Evolutionary conservation across 2,888 invertebrate genomes (phyloP), one percentile per base, ranked within the genome.

Genomic region (Panzeria rudis): DNA sequence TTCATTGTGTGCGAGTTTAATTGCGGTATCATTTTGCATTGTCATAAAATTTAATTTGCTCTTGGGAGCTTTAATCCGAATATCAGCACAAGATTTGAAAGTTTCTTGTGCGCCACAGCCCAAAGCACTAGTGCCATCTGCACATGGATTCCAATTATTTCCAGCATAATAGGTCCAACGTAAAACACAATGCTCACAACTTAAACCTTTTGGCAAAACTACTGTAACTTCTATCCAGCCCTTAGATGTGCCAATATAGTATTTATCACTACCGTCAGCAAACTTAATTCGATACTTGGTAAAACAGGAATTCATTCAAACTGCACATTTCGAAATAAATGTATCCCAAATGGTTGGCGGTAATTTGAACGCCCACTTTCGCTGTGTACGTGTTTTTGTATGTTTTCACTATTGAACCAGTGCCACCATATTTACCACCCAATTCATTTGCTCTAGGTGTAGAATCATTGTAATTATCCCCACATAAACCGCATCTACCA

Each of bases 401-500:
- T 87, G 87, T 91, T 87, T 89, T 86, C 0, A 93, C 94, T 61
- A 94, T 93, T 3, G 91, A 89, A 3, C 94, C 94, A n/a, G 88
- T 88, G 78, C 93, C 93, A 79, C 93, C 93, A 87, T 92, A 94
- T 47, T 76, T 87, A n/a, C 94, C 94, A 5, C 94, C 94, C 69
- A 94, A 90, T 87, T 94, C 94, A 87, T 94, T 93, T 7, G 92
- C 89, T 64, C 94, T 91, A 0, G 94, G 94, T 44, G 87, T 89
- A 0, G 90, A 71, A 3, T 89, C 29, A 3, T 91, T 89, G 83
- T 92, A 94, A 83, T 92, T 89, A 88, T 94, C 94, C 1, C 94
- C 94, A 86, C 94, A 95, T 0, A 93, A 86, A 0, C 94, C 94
- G 86, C 94, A 95, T 66, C 91, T 91, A 1, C 94, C 94, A 2